phyloP scores from a whole-genome alignment of 2,797 vertebrate species.

The Tadarida brasiliensis region DNA sequence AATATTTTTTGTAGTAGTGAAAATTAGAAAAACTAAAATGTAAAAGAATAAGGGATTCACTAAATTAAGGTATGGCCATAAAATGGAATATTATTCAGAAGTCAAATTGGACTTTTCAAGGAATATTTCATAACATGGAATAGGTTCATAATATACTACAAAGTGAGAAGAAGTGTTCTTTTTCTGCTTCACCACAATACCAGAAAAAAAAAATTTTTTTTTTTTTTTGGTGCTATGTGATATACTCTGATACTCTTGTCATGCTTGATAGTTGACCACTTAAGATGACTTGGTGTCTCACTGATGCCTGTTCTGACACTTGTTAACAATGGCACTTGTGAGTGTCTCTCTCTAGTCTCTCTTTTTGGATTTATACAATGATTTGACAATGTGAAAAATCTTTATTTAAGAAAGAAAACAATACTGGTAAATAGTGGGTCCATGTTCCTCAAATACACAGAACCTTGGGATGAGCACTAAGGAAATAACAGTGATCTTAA shows the following conservation, averaged over 20 bases:
- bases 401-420: slow-evolving; percentile 9
- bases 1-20: not conserved
- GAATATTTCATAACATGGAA: not conserved
- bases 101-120: slow-evolving; percentile 47
- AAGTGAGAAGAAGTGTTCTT: not conserved
- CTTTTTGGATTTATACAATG: not conserved
- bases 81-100: slow-evolving; percentile 50
- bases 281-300: not conserved
- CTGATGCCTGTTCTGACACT: not conserved
- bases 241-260: not conserved
- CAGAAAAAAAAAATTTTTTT: not conserved
- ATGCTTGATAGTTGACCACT: not conserved
- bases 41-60: not conserved
- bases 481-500: not conserved
- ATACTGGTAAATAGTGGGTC: not conserved
- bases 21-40: not conserved
- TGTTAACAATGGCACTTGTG: not conserved
- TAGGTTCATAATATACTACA: not conserved
- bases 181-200: not conserved
- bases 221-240: not conserved
- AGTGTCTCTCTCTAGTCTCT: not conserved
- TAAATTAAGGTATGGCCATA: not conserved
- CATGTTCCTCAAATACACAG: not conserved
- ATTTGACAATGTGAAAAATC: not conserved
- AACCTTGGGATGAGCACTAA: not conserved